Evolutionary conservation across 1,140 invertebrate species (phyloP).

Genomic region (Tyrophagus putrescentiae): DNA sequence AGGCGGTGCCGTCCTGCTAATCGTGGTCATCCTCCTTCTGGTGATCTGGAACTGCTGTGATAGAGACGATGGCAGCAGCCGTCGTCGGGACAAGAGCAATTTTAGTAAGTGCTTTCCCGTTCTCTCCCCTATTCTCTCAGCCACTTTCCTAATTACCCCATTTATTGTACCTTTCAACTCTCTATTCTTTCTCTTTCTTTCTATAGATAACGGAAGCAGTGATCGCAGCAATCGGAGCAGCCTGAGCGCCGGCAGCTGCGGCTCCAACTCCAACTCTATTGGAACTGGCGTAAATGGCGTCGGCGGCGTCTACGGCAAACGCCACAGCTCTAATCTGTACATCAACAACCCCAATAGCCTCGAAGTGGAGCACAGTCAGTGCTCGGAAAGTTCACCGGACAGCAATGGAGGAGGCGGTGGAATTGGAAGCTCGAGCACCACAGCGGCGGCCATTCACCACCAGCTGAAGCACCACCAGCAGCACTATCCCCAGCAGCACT

Average conservation of each 20-base stretch:
- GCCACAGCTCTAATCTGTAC: conserved; percentile 17
- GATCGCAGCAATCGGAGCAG: conserved; percentile 5
- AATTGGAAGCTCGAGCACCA: no score
- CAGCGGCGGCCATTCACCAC: no score
- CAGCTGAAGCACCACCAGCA: neutral
- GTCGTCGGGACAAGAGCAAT: conserved; percentile 7
- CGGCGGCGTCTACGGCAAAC: neutral
- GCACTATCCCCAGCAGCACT: neutral
- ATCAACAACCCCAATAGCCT: conserved; percentile 15
- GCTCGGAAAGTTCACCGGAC: no score
- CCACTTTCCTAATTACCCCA: neutral
- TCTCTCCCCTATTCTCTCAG: neutral
- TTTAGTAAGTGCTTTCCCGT: conserved; percentile 6
- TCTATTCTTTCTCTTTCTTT: neutral
- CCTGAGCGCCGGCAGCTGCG: neutral
- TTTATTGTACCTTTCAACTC: neutral
- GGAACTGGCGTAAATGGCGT: neutral
- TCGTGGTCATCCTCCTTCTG: conserved; percentile 36
- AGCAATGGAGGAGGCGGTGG: no score
- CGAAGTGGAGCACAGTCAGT: conserved; percentile 8
- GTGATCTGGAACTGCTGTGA: conserved; percentile 41
- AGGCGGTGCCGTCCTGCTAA: conserved; percentile 32
- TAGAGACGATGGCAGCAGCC: neutral
- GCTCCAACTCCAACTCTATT: no score
- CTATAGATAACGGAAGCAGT: conserved; percentile 3